Base-by-base conservation (phyloP, 2,797 vertebrate species). In the Enteromius fasciolatus region DNA sequence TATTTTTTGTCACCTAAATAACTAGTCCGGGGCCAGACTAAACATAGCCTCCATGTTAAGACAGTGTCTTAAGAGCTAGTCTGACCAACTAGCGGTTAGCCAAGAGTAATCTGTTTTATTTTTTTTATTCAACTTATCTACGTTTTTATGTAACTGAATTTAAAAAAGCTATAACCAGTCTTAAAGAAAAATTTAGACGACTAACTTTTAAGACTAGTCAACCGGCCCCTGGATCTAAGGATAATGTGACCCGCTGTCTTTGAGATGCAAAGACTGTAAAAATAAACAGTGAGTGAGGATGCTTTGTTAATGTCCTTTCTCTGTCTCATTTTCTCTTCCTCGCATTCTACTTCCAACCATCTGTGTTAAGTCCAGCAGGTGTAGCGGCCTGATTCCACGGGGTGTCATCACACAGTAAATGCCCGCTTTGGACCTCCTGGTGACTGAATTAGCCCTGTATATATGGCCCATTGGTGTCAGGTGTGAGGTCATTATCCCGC, bases 391-490 rank as follows among this genome's bases (percentile, higher is more conserved):
- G 89, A 90, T 91, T 91, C 90, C 85, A 85, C 80, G 87, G 90
- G 31, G 86, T 91, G 88, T 93, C 86, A 91, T 94, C 92, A 90
- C 91, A 90, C 91, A 93, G 95, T 95, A 95, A 95, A 94, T 92
- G 57, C 91, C 91, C 89, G 90, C 90, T 87, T 90, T 90, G 90
- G 92, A 90, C 94, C 94, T 93, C 95, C 96, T 94, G 94, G 94
- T 96, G 96, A 93, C 93, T 93, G 93, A 96, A 96, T 96, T 94
- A 95, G 54, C 78, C 94, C 93, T 94, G 92, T 94, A 91, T 86
- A 83, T 93, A 91, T 86, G 93, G 93, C 95, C 91, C 94, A 91
- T 91, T 96, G 94, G 96, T 96, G 96, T 97, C 96, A 98, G 97
- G 96, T 99, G 97, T 96, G 94, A 93, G 92, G 94, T 95, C 94